Evolutionary conservation across 2,888 invertebrate genomes (phyloP).

Genomic region (Isotomurus palustris): DNA sequence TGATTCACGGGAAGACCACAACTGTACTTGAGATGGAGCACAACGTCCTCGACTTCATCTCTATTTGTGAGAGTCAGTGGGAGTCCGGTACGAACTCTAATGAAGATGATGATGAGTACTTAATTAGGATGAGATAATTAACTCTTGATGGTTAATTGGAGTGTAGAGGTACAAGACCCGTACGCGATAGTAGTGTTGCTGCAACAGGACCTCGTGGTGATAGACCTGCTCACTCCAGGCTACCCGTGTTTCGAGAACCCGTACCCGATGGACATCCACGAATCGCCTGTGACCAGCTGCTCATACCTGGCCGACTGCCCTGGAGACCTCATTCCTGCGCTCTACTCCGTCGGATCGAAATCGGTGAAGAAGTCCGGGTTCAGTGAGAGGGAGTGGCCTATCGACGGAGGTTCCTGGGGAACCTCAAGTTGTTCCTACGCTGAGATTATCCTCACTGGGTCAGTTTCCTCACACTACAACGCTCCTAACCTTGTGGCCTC

Average conservation of each 20-base stretch:
- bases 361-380: constrained; percentile 72
- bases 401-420: constrained; percentile 94
- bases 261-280: constrained; percentile 99
- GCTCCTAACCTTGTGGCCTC: background rate
- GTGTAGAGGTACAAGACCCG: constrained; percentile 88
- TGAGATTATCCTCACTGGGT: constrained; percentile 98
- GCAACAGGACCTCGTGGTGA: constrained; percentile 95
- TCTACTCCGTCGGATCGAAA: constrained; percentile 84
- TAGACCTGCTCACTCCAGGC: constrained; percentile 90
- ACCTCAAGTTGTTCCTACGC: constrained; percentile 94
- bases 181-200: constrained; percentile 96
- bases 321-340: constrained; percentile 93
- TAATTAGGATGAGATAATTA: too few relatives aligned
- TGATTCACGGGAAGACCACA: constrained; percentile 91
- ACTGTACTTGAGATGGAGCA: constrained; percentile 99
- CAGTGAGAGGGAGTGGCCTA: constrained; percentile 92
- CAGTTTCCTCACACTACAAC: constrained; percentile 46
- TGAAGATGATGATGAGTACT: too few relatives aligned
- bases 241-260: constrained; percentile 99
- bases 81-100: constrained; percentile 63
- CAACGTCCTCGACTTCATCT: constrained; percentile 93
- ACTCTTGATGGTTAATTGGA: background rate
- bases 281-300: constrained; percentile 95
- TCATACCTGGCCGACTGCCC: constrained; percentile 97
- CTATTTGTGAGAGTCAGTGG: constrained; percentile 92